Conservation (phyloP, 2,113 vertebrate species). For the Zosterops lateralis region DNA sequence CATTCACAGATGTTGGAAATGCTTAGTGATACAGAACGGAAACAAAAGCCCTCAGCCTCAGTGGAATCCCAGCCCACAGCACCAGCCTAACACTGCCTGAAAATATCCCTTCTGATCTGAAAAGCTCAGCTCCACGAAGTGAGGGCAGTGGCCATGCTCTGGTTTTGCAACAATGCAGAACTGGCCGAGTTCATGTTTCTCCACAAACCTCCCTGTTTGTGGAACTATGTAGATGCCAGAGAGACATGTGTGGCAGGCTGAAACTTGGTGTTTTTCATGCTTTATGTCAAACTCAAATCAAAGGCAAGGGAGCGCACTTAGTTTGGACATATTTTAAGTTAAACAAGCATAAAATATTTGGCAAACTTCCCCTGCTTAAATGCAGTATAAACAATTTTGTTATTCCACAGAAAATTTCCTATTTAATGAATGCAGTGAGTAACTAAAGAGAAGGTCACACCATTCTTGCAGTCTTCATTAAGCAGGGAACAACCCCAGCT, state of each 20-base stretch:
- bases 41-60: background rate
- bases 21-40: background rate
- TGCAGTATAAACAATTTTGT: conserved; percentile 8
- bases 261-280: background rate
- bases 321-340: conserved; percentile 14
- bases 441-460: background rate
- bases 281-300: conserved; percentile 3
- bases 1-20: background rate
- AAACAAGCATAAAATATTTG: conserved; percentile 35
- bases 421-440: background rate
- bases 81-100: background rate
- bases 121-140: background rate
- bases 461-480: background rate
- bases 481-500: background rate
- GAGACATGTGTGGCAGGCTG: background rate
- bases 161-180: background rate
- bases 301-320: background rate
- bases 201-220: background rate
- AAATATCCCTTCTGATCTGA: background rate
- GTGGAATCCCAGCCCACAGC: background rate
- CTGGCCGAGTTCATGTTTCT: background rate
- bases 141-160: rapidly evolving
- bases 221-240: background rate
- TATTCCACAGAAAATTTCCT: background rate
- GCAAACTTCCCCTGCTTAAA: background rate